These are phyloP conservation scores for Aradophagus sp. DNA, from an alignment of 1,140 invertebrate species.

Conservation along the genomic window DNA sequence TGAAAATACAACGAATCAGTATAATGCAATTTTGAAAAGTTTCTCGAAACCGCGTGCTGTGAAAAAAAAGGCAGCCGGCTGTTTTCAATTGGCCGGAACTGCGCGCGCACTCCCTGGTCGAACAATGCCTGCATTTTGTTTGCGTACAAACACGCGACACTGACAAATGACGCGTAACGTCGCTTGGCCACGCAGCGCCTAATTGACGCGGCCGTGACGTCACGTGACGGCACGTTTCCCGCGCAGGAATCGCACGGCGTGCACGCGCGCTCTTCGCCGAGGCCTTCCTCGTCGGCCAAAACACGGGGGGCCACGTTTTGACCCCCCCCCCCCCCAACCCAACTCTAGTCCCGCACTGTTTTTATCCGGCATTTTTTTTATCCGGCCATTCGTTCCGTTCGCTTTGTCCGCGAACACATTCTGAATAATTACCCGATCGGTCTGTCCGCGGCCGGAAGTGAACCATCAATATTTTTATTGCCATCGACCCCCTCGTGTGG, in stretches of 20 bases:
- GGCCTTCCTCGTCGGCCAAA: too few species aligned
- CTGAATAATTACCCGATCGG: slow-evolving; percentile 70
- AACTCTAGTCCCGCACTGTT: neutral
- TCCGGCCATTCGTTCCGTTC: slow-evolving; percentile 17
- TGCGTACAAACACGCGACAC: slow-evolving; percentile 55
- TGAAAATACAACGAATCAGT: too few species aligned
- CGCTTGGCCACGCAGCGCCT: slow-evolving; percentile 66
- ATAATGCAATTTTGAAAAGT: too few species aligned
- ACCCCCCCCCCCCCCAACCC: neutral
- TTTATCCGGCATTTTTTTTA: neutral
- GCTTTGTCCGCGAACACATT: slow-evolving; percentile 24
- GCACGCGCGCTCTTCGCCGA: too few species aligned
- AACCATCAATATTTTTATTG: slow-evolving; percentile 70
- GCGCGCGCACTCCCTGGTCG: slow-evolving; percentile 15
- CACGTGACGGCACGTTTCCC: slow-evolving; percentile 38
- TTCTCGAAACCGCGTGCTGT: too few species aligned
- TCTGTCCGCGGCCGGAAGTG: slow-evolving; percentile 62
- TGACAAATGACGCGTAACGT: slow-evolving; percentile 70
- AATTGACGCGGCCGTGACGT: slow-evolving; percentile 62
- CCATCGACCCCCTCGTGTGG: slow-evolving; percentile 40
- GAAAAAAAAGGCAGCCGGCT: slow-evolving; percentile 7
- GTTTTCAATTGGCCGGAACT: slow-evolving; percentile 6
- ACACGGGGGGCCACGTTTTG: neutral
- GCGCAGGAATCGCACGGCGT: slow-evolving; percentile 1
- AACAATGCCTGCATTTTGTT: slow-evolving; percentile 49